phyloP scores from a whole-genome alignment of 2,113 vertebrate species.

The Emydocephalus ijimae region DNA sequence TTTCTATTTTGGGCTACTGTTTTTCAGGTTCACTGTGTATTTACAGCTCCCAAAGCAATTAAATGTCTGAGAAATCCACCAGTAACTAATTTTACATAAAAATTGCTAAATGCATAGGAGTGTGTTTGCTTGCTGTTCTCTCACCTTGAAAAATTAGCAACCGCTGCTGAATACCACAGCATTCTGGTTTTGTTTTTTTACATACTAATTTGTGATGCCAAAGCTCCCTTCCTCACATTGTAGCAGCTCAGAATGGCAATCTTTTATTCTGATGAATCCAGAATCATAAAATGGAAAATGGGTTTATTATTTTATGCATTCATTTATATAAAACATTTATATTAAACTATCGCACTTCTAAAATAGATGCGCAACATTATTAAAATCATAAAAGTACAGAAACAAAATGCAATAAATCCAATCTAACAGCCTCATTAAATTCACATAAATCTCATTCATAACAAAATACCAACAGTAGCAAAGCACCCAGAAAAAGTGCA shows the following conservation, averaged over 20 bases:
- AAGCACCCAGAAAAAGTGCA: background rate
- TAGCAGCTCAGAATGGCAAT: background rate
- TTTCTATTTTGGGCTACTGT: slow-evolving; percentile 61
- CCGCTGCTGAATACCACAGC: slow-evolving; percentile 31
- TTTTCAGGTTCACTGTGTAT: slow-evolving; percentile 51
- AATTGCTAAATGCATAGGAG: slow-evolving; percentile 41
- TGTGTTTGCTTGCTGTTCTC: slow-evolving; percentile 13
- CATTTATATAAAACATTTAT: background rate
- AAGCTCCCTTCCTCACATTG: slow-evolving; percentile 25
- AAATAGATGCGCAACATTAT: background rate
- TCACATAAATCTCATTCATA: background rate
- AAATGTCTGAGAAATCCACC: slow-evolving; percentile 47
- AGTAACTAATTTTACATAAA: slow-evolving; percentile 55
- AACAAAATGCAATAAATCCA: background rate
- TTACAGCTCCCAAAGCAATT: slow-evolving; percentile 56
- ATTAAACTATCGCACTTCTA: background rate
- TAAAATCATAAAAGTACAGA: background rate
- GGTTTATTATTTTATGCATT: background rate
- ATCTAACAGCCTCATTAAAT: background rate
- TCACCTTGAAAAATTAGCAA: slow-evolving; percentile 53
- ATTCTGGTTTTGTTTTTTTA: slow-evolving; percentile 27
- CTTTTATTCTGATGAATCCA: background rate
- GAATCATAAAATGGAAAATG: background rate
- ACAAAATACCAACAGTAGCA: background rate
- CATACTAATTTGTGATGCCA: slow-evolving; percentile 11